phyloP scores from a whole-genome alignment of 2,888 invertebrate species.

The Alentia gelatinosa region DNA sequence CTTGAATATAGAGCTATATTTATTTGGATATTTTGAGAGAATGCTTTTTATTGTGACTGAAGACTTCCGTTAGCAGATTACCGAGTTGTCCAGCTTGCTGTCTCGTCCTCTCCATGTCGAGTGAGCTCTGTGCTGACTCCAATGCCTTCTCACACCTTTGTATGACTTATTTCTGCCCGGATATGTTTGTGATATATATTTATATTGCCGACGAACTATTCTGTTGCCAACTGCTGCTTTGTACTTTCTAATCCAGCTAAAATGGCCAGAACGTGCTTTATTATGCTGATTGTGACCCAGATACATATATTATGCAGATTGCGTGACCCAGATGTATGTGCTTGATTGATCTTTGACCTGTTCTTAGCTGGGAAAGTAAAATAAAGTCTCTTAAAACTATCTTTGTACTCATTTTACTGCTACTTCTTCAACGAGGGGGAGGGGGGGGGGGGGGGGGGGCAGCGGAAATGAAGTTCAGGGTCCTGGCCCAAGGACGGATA shows the following conservation, averaged over 20 bases:
- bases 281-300: constrained; percentile 48
- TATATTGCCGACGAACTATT: neutral
- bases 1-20: constrained; percentile 13
- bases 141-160: neutral
- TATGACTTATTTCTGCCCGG: neutral
- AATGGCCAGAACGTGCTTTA: constrained; percentile 18
- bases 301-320: constrained; percentile 36
- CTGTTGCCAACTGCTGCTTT: constrained; percentile 13
- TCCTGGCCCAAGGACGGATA: too few species aligned
- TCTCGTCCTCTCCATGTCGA: neutral
- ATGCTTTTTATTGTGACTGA: neutral
- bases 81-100: neutral
- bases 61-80: neutral
- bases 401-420: neutral
- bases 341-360: constrained; percentile 39
- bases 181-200: constrained; percentile 7
- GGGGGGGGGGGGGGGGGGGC: too few species aligned
- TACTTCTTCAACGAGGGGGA: too few species aligned
- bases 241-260: neutral
- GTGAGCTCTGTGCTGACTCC: neutral
- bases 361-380: constrained; percentile 3
- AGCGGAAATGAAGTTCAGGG: too few species aligned
- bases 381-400: constrained; percentile 3
- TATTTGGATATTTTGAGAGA: neutral
- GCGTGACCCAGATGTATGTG: constrained; percentile 30